Evolutionary conservation across 2,113 vertebrate genomes (phyloP).

Genomic region (Candoia aspera): DNA sequence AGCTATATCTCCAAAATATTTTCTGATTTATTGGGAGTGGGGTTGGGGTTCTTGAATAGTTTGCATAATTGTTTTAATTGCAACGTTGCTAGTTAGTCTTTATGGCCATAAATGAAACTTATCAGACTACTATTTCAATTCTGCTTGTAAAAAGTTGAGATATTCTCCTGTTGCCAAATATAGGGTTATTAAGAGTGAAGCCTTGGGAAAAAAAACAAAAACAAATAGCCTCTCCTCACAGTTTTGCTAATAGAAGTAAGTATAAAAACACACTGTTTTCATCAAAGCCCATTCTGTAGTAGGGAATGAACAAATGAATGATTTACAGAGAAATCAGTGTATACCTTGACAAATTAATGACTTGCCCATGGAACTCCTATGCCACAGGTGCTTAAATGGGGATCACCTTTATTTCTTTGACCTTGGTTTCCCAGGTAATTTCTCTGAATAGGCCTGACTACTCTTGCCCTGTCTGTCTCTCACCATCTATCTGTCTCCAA

Average conservation of each 20-base stretch:
- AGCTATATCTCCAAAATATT: too few relatives aligned
- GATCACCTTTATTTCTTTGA: conserved; percentile 6
- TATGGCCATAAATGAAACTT: background rate
- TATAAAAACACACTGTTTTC: conserved; percentile 1
- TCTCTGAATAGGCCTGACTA: background rate
- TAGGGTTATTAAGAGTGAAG: background rate
- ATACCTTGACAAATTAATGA: conserved; percentile 15
- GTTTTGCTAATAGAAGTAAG: background rate
- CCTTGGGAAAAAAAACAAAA: background rate
- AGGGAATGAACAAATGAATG: background rate
- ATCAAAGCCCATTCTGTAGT: background rate
- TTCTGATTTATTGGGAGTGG: too few relatives aligned
- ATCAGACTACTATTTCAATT: background rate
- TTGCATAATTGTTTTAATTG: too few relatives aligned
- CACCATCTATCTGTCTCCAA: background rate
- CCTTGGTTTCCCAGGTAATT: conserved; percentile 16
- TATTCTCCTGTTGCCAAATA: background rate
- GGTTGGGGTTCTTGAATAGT: too few relatives aligned
- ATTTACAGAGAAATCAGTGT: background rate
- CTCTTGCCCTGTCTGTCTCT: background rate
- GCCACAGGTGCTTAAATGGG: conserved; percentile 5
- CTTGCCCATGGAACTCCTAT: conserved; percentile 2
- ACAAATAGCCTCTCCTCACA: background rate
- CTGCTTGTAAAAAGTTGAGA: conserved; percentile 16
- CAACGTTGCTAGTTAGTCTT: background rate